A percentile compares a stretch with the other conserved stretches of the same genome.
Evolutionary conservation across 1,140 invertebrate species (phyloP).

Genomic region (Prorops nasuta): DNA sequence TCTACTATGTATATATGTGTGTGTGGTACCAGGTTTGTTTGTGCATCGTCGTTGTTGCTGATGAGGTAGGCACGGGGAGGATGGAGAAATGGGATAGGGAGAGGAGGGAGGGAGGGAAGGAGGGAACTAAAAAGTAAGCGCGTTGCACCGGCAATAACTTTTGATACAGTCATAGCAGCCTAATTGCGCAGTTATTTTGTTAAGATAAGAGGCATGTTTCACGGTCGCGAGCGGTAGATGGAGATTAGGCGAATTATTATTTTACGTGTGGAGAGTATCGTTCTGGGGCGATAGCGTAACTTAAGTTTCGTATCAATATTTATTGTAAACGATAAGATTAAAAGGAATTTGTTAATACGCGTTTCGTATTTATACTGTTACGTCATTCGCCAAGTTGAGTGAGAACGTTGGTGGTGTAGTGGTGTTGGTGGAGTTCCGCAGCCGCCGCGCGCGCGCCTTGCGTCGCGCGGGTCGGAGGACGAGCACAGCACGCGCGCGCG

Average conservation of each 20-base stretch:
- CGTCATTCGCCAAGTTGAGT: conserved; percentile 31
- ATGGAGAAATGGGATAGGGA: too few relatives aligned
- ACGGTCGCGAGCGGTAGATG: conserved; percentile 18
- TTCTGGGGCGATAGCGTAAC: conserved; percentile 33
- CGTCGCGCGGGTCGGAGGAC: too few relatives aligned
- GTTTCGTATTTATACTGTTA: conserved; percentile 48
- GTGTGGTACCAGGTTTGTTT: too few relatives aligned
- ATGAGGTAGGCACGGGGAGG: too few relatives aligned
- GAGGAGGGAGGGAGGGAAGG: too few relatives aligned
- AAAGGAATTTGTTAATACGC: conserved; percentile 40
- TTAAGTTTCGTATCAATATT: conserved; percentile 49
- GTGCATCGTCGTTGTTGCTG: too few relatives aligned
- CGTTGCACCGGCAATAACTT: conserved; percentile 14
- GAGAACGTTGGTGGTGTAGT: too few relatives aligned
- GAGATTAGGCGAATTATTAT: conserved; percentile 47
- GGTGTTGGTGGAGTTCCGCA: too few relatives aligned
- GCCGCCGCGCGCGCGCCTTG: conserved; percentile 9
- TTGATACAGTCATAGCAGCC: conserved; percentile 15
- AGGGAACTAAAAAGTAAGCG: too few relatives aligned
- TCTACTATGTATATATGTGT: too few relatives aligned
- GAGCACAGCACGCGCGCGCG: too few relatives aligned
- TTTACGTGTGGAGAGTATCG: conserved; percentile 30
- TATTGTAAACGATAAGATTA: conserved; percentile 53
- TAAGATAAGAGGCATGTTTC: conserved; percentile 30
- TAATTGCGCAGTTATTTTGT: conserved; percentile 44